Conservation (phyloP, 2,113 vertebrate genomes). For the Poecilia latipinna region DNA sequence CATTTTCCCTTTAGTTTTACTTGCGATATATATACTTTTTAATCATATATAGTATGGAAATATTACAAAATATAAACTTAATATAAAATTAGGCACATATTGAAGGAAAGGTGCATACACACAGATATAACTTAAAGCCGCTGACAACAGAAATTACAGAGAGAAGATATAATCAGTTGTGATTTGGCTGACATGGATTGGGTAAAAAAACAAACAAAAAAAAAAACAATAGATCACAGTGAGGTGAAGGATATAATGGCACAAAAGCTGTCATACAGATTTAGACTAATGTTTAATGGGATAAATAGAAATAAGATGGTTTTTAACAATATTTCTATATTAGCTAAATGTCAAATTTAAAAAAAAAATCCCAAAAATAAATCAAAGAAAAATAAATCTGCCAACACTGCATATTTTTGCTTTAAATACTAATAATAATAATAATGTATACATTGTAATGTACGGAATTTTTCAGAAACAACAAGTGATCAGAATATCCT, state of each 20-base stretch:
- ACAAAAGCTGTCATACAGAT: slow-evolving; percentile 26
- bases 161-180: slow-evolving; percentile 10
- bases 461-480: background rate
- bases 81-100: slow-evolving; percentile 79
- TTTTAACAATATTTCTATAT: background rate
- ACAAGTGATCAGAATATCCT: background rate
- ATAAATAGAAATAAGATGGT: slow-evolving; percentile 2
- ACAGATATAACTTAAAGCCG: slow-evolving; percentile 33
- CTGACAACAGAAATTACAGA: slow-evolving; percentile 36
- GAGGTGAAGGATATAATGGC: slow-evolving; percentile 36
- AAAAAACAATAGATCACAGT: background rate
- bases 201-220: background rate
- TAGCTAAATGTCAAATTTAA: slow-evolving; percentile 8
- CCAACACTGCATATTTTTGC: background rate
- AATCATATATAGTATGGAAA: slow-evolving; percentile 35
- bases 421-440: background rate
- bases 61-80: slow-evolving; percentile 70
- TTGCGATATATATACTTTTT: slow-evolving; percentile 6
- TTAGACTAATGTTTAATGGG: background rate
- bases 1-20: slow-evolving; percentile 48
- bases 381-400: background rate
- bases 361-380: background rate
- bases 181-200: slow-evolving; percentile 43
- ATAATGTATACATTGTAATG: background rate
- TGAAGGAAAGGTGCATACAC: slow-evolving; percentile 27